These are phyloP conservation scores for Seira ritae DNA, from an alignment of 2,888 invertebrate genomes.

Conservation along the genomic window DNA sequence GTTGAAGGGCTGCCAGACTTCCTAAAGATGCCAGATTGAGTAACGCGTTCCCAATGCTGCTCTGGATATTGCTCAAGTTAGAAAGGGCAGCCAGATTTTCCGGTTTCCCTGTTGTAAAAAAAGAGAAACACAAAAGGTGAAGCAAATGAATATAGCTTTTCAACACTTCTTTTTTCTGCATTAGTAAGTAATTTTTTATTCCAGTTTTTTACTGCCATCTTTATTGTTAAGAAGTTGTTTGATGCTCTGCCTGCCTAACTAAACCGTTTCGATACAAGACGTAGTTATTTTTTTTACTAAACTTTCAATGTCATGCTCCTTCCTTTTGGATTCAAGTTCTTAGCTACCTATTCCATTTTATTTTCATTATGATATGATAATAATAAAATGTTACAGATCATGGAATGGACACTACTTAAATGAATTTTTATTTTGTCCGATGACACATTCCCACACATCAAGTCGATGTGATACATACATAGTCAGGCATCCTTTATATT, in stretches of 20 bases:
- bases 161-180: constrained; percentile 44
- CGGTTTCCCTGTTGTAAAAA: constrained; percentile 71
- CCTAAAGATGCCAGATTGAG: constrained; percentile 86
- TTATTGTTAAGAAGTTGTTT: constrained; percentile 3
- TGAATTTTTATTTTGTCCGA: neutral
- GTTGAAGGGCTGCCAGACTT: constrained; percentile 85
- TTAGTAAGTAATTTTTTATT: constrained; percentile 14
- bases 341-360: neutral
- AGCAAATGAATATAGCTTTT: constrained; percentile 58
- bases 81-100: constrained; percentile 69
- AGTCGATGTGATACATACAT: neutral
- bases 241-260: neutral
- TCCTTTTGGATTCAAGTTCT: neutral
- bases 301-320: neutral
- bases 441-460: constrained; percentile 22
- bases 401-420: constrained; percentile 1
- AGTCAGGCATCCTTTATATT: constrained; percentile 6
- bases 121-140: constrained; percentile 22
- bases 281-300: neutral
- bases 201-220: neutral
- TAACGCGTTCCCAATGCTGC: constrained; percentile 75
- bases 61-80: constrained; percentile 64
- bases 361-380: too few relatives aligned
- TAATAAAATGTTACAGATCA: neutral
- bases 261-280: neutral